These are phyloP conservation scores for Girardia tigrina DNA, from an alignment of 2,888 invertebrate genomes.

Conservation along the genomic window DNA sequence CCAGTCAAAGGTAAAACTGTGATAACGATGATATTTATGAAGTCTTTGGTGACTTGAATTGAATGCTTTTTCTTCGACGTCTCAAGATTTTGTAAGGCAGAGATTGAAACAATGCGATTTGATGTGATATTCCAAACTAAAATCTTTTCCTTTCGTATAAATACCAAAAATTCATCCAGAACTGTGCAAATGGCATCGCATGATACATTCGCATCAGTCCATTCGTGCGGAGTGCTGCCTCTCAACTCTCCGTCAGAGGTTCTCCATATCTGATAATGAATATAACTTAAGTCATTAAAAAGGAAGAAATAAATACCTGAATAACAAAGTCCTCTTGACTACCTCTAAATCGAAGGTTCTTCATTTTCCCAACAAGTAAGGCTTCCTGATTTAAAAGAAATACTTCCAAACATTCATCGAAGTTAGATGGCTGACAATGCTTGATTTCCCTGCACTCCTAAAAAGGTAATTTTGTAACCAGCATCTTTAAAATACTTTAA, in stretches of 20 bases:
- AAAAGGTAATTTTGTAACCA: no score
- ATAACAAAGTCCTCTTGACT: background rate
- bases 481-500: no score
- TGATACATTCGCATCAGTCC: background rate
- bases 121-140: background rate
- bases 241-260: background rate
- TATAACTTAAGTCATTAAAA: background rate
- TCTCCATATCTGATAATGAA: background rate
- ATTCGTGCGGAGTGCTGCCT: background rate
- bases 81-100: background rate
- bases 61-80: background rate
- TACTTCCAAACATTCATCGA: conserved; percentile 3
- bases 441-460: background rate
- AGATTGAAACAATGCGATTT: background rate
- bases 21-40: background rate
- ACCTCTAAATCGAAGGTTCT: background rate
- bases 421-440: background rate
- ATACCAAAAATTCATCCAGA: background rate
- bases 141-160: background rate
- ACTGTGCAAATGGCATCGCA: background rate
- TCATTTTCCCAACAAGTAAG: conserved; percentile 9
- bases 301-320: background rate
- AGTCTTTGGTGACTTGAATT: background rate
- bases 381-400: background rate
- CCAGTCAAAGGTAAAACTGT: background rate